A percentile compares a stretch with the other conserved stretches of the same genome.
phyloP scores from a whole-genome alignment of 2,888 invertebrate genomes.

The Busseola fusca region DNA sequence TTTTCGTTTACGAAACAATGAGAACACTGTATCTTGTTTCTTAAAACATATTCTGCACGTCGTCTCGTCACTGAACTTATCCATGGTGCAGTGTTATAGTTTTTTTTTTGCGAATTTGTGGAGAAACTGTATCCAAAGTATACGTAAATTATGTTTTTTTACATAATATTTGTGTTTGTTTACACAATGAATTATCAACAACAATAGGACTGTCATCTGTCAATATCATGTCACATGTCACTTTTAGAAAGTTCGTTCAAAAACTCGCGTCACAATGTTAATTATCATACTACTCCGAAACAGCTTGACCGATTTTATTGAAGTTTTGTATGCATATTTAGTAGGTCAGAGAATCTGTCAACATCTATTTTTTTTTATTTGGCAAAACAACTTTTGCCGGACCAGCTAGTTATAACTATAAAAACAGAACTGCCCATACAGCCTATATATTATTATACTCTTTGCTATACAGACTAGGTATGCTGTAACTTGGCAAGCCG shows the following conservation, averaged over 20 bases:
- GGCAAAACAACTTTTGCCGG: no score
- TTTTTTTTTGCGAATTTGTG: neutral
- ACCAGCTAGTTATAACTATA: no score
- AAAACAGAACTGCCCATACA: neutral
- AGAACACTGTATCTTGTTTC: constrained; percentile 67
- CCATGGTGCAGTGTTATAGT: constrained; percentile 53
- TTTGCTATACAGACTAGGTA: neutral
- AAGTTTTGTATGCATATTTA: no score
- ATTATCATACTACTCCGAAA: no score
- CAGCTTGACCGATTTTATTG: no score
- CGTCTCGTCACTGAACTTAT: constrained; percentile 59
- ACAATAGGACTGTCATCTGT: neutral
- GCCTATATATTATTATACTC: no score
- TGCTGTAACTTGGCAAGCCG: constrained; percentile 10
- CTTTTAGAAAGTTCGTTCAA: constrained; percentile 13
- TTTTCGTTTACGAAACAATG: constrained; percentile 67
- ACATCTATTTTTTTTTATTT: no score
- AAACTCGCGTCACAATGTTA: no score
- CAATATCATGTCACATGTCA: constrained; percentile 1
- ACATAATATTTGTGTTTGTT: neutral
- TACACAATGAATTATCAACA: neutral
- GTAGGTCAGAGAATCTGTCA: no score
- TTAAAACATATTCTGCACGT: constrained; percentile 75
- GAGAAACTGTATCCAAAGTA: neutral
- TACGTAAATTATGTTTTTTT: neutral